Conservation (phyloP, 1,140 invertebrate species). For the Cyclina sinensis region DNA sequence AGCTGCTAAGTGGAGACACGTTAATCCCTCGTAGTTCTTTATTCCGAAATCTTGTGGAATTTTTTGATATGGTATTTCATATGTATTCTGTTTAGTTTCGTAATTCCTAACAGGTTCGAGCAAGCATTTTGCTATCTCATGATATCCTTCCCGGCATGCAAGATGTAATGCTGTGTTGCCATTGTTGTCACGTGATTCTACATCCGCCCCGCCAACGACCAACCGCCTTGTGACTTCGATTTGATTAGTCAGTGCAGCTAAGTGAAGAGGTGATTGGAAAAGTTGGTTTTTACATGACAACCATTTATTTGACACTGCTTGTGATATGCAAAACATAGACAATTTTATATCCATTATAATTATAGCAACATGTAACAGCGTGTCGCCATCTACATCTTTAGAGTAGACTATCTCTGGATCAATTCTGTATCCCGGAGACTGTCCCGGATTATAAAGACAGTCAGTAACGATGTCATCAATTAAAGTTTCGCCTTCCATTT, state of each 20-base stretch:
- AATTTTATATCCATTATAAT: slow-evolving; percentile 66
- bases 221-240: slow-evolving; percentile 89
- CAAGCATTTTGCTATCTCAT: slow-evolving; percentile 90
- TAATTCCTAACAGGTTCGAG: slow-evolving; percentile 88
- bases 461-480: too few relatives aligned
- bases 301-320: slow-evolving; percentile 52
- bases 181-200: slow-evolving; percentile 71
- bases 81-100: slow-evolving; percentile 67
- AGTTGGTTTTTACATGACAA: slow-evolving; percentile 73
- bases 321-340: slow-evolving; percentile 65
- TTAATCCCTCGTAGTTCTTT: slow-evolving; percentile 93
- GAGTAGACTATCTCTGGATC: not conserved
- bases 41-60: slow-evolving; percentile 88
- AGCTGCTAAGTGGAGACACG: slow-evolving; percentile 87
- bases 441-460: too few relatives aligned
- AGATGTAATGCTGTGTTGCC: slow-evolving; percentile 81
- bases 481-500: too few relatives aligned
- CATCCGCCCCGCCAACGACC: slow-evolving; percentile 90
- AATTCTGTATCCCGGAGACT: not conserved
- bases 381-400: slow-evolving; percentile 56
- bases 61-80: slow-evolving; percentile 86
- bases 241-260: slow-evolving; percentile 91
- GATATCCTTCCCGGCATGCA: slow-evolving; percentile 89
- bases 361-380: slow-evolving; percentile 75
- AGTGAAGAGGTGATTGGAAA: slow-evolving; percentile 90